Percentiles rank a stretch among this genome's conserved stretches.
Evolutionary conservation across 2,113 vertebrate genomes (phyloP).

Genomic region (Aramus guarauna): DNA sequence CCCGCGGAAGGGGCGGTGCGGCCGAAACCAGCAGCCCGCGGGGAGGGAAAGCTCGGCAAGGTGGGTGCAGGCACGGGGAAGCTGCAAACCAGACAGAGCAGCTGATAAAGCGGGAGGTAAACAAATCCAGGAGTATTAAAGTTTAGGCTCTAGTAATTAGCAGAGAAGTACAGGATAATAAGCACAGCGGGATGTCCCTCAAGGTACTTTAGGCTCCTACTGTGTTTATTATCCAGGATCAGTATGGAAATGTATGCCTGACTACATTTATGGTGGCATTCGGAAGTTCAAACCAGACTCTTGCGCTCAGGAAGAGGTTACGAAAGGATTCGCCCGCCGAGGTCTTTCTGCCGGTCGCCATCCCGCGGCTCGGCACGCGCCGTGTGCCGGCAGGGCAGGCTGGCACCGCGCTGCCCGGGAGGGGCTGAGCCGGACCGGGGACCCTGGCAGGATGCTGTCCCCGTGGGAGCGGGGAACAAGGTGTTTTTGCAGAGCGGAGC

Average conservation of each 20-base stretch:
- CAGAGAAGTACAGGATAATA: conserved; percentile 53
- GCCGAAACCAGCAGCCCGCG: not conserved
- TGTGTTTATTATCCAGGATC: conserved; percentile 76
- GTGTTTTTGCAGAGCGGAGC: not conserved
- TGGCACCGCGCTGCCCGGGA: not conserved
- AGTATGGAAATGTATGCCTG: conserved; percentile 75
- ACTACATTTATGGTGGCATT: conserved; percentile 73
- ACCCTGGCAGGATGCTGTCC: not conserved
- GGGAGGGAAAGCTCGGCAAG: not conserved
- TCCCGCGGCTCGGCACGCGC: conserved; percentile 11
- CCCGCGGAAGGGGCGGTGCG: not conserved
- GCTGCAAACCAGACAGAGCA: not conserved
- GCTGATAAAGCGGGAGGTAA: conserved; percentile 55
- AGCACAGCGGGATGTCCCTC: conserved; percentile 66
- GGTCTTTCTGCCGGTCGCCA: conserved; percentile 41
- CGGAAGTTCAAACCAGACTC: conserved; percentile 68
- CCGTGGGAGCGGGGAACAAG: fast-evolving
- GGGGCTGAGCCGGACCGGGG: not conserved
- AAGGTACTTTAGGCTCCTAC: conserved; percentile 69
- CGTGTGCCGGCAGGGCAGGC: not conserved
- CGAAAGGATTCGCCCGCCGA: conserved; percentile 56
- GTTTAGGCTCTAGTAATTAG: conserved; percentile 64
- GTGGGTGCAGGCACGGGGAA: not conserved
- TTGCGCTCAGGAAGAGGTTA: conserved; percentile 52
- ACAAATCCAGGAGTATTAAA: conserved; percentile 57